Percentiles rank a stretch among this genome's conserved stretches.
phyloP scores from a whole-genome alignment of 2,797 vertebrate genomes.

The Malacoraja senta region DNA sequence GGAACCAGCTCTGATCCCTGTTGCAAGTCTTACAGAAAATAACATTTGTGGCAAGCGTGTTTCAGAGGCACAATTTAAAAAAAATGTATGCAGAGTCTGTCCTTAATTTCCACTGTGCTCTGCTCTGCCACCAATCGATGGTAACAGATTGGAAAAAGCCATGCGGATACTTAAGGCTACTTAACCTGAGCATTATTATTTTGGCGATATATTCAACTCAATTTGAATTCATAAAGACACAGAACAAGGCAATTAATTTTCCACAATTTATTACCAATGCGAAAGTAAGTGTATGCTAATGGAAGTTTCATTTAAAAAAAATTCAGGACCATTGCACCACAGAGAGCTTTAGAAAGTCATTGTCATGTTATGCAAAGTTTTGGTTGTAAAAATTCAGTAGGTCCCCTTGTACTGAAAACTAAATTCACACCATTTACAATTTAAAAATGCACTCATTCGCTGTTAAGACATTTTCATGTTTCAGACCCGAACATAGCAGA shows the following conservation, averaged over 20 bases:
- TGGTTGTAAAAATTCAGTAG: conserved; percentile 77
- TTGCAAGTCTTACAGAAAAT: neutral
- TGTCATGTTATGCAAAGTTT: conserved; percentile 47
- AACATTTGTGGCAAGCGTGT: neutral
- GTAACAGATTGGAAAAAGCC: neutral
- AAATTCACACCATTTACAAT: conserved; percentile 60
- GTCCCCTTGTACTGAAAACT: conserved; percentile 77
- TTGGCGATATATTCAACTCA: neutral
- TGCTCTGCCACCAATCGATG: neutral
- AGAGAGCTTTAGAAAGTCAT: conserved; percentile 59
- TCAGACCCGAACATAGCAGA: conserved; percentile 58
- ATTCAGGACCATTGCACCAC: conserved; percentile 90
- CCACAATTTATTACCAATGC: conserved; percentile 97
- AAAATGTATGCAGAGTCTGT: neutral
- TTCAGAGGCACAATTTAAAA: neutral
- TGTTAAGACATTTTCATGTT: conserved; percentile 65
- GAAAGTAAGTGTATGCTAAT: conserved; percentile 87
- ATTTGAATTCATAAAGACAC: conserved; percentile 45
- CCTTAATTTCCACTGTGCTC: neutral
- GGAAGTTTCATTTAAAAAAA: conserved; percentile 92
- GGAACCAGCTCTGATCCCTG: too few relatives aligned
- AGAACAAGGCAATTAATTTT: conserved; percentile 76
- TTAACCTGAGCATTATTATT: neutral
- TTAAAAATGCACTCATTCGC: conserved; percentile 75
- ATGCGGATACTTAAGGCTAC: neutral